phyloP scores from a whole-genome alignment of 2,888 invertebrate species.

The Dysmachus trigonus region DNA sequence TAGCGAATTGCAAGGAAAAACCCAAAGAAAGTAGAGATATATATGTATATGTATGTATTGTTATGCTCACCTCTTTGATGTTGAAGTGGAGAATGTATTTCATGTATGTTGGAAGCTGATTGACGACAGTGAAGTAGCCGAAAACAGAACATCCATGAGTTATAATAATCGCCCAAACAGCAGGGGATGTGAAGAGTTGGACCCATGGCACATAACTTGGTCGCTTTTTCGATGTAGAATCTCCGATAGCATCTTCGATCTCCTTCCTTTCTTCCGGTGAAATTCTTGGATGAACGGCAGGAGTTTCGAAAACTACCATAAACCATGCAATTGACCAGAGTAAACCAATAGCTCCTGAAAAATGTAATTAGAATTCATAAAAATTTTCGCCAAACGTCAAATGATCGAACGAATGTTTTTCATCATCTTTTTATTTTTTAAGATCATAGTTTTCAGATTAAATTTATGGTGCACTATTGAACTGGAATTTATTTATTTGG shows the following conservation, averaged over 20 bases:
- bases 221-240: slow-evolving; percentile 68
- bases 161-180: slow-evolving; percentile 87
- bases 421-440: no score
- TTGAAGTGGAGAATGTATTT: slow-evolving; percentile 79
- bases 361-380: background rate
- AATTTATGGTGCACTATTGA: no score
- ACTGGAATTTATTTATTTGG: no score
- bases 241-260: slow-evolving; percentile 78
- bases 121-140: slow-evolving; percentile 87
- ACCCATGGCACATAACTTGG: slow-evolving; percentile 80
- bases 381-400: background rate
- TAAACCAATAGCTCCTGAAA: slow-evolving; percentile 73
- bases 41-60: no score
- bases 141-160: slow-evolving; percentile 86
- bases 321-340: slow-evolving; percentile 87
- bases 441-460: no score
- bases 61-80: slow-evolving; percentile 76
- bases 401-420: background rate
- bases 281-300: slow-evolving; percentile 84
- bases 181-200: slow-evolving; percentile 72
- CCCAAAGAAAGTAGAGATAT: background rate
- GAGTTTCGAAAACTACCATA: slow-evolving; percentile 80
- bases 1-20: background rate
- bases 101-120: slow-evolving; percentile 88
- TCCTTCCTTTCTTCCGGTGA: slow-evolving; percentile 74